A percentile compares a stretch with the other conserved stretches of the same genome.
phyloP scores from a whole-genome alignment of 2,888 invertebrate genomes.

The Cheilosia soror region DNA sequence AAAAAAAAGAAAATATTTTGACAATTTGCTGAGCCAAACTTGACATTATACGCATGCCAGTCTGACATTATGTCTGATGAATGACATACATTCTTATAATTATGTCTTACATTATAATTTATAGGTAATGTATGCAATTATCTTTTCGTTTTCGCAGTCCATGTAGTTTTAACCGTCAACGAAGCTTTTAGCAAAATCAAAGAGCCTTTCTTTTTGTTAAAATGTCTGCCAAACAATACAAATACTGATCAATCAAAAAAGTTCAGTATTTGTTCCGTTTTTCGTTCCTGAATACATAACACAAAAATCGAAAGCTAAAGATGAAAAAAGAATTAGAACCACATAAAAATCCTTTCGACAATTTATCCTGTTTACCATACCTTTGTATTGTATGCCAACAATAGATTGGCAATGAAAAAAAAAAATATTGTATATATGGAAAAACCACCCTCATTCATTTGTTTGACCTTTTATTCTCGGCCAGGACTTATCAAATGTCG shows the following conservation, averaged over 20 bases:
- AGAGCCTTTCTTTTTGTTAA: too few relatives aligned
- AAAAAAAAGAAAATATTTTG: too few relatives aligned
- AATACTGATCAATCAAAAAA: background rate
- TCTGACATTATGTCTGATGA: too few relatives aligned
- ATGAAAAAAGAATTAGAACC: constrained; percentile 45
- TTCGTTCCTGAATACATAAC: background rate
- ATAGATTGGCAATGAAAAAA: constrained; percentile 33
- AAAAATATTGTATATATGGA: constrained; percentile 5
- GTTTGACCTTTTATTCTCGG: constrained; percentile 69
- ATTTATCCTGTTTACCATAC: constrained; percentile 73
- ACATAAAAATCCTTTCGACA: constrained; percentile 34
- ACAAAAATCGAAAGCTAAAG: constrained; percentile 47
- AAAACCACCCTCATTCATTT: constrained; percentile 61
- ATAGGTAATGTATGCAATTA: too few relatives aligned
- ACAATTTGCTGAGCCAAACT: too few relatives aligned
- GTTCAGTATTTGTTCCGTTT: background rate
- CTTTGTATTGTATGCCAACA: constrained; percentile 65
- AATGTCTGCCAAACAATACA: too few relatives aligned
- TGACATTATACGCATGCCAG: too few relatives aligned
- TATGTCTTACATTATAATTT: too few relatives aligned
- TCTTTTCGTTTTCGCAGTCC: too few relatives aligned
- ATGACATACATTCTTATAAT: too few relatives aligned
- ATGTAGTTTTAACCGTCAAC: too few relatives aligned
- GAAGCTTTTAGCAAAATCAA: too few relatives aligned
- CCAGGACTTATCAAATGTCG: constrained; percentile 50